A percentile compares a stretch with the other conserved stretches of the same genome.
Conservation (phyloP, 2,113 vertebrate species). For the Misgurnus mizolepis region DNA sequence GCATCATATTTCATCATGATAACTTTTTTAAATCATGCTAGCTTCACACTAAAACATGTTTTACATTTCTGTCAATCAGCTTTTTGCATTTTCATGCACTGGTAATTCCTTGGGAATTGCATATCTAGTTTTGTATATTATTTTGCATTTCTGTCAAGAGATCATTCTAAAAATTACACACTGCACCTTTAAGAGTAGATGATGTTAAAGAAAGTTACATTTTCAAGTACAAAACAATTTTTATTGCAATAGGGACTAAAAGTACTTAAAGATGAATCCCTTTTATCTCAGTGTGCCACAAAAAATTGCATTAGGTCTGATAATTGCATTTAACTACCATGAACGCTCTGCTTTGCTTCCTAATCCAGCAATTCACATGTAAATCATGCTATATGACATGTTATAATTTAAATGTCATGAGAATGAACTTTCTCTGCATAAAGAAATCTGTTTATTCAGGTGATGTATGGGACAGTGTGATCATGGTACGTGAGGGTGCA, state of each 20-base stretch:
- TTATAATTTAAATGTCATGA: neutral
- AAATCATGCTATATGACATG: neutral
- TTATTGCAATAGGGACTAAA: neutral
- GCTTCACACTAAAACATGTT: too few species aligned
- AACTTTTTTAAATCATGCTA: too few species aligned
- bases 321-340: neutral
- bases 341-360: neutral
- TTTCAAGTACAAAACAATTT: neutral
- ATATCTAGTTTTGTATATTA: too few species aligned
- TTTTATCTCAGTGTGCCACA: neutral
- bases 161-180: too few species aligned
- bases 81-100: too few species aligned
- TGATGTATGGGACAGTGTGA: conserved; percentile 60
- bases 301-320: neutral
- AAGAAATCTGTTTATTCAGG: conserved; percentile 47
- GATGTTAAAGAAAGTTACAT: neutral
- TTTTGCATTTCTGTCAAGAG: too few species aligned
- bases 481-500: conserved; percentile 58
- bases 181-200: too few species aligned
- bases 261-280: neutral
- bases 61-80: too few species aligned
- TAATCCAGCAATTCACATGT: neutral
- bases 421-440: neutral
- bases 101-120: too few species aligned
- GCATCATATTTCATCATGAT: too few species aligned